phyloP scores from a whole-genome alignment of 2,113 vertebrate genomes.

The Hemichromis elongatus region DNA sequence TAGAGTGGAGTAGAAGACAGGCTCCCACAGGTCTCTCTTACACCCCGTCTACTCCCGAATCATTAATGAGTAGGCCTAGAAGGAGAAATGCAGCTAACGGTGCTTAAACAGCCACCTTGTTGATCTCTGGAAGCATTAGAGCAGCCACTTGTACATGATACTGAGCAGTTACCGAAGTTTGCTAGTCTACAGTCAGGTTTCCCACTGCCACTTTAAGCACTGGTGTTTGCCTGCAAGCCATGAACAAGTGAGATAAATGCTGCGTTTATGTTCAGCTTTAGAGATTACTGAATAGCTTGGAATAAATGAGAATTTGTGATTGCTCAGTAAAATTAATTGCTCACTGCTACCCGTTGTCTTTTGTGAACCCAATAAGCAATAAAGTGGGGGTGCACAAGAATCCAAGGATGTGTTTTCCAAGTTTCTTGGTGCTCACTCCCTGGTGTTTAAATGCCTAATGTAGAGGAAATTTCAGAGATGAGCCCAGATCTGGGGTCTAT shows the following conservation, averaged over 20 bases:
- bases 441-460: neutral
- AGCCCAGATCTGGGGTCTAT: slow-evolving; percentile 45
- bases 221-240: neutral
- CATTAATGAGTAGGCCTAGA: neutral
- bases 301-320: neutral
- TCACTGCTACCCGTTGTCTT: neutral
- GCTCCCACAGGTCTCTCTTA: slow-evolving; percentile 49
- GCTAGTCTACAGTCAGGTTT: neutral
- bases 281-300: neutral
- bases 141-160: neutral
- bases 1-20: slow-evolving; percentile 24
- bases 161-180: neutral
- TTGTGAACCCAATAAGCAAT: neutral
- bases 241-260: neutral
- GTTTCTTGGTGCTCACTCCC: neutral
- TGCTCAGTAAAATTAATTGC: neutral
- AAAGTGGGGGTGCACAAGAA: neutral
- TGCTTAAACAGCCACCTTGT: neutral
- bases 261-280: neutral
- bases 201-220: neutral
- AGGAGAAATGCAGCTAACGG: neutral
- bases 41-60: neutral
- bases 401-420: neutral
- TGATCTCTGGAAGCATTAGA: neutral
- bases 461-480: slow-evolving; percentile 18